Evolutionary conservation across 1,140 invertebrate genomes (phyloP), one percentile per base, ranked within the genome.

Genomic region (Glossosoma conforme): DNA sequence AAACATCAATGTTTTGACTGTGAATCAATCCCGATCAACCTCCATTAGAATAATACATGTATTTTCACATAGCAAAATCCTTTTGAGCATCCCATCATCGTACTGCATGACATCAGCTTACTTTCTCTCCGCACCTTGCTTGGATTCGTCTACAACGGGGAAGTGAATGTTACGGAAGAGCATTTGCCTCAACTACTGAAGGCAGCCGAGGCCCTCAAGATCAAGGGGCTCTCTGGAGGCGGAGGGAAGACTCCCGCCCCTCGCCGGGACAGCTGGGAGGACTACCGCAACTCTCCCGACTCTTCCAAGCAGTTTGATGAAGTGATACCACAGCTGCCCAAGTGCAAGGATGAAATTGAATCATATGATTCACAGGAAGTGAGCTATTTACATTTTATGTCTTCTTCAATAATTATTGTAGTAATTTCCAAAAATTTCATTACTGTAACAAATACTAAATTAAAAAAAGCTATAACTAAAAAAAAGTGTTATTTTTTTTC

Each of bases 141-240:
- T 38, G 76, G 75, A 57, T 84, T 82, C 65, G 81, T 84, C 65
- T 84, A 84, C 51, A 82, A 80, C 58, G 82, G 82, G 11, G 82
- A 83, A 63, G 80, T 84, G 2, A 82, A 81, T 66, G 82, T 84
- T 15, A 78, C 79, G 36, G 79, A 84, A 47, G 76, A 81, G 52
- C 80, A 80, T 63, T 65, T 84, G 47, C 78, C 80, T 17, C 68
- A 76, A 6, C 63, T 83, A 1, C 62, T 84, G 32, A 80, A 80
- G 61, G 79, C 81, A 28, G 82, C 82, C 5, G 79, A 82, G 59
- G 76, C 76, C 0, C 60, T 84, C 15, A 77, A 81, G 61, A 82
- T 84, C 47, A 76, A 78, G 60, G 81, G 81, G 2, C 62, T 84
- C 11, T 80, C 79, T 63, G 45, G 53, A 36, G 46, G 65, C n/a